Percentiles rank a stretch among this genome's conserved stretches.
Evolutionary conservation across 1,140 invertebrate species (phyloP).

Genomic region (Drosophila eugracilis): DNA sequence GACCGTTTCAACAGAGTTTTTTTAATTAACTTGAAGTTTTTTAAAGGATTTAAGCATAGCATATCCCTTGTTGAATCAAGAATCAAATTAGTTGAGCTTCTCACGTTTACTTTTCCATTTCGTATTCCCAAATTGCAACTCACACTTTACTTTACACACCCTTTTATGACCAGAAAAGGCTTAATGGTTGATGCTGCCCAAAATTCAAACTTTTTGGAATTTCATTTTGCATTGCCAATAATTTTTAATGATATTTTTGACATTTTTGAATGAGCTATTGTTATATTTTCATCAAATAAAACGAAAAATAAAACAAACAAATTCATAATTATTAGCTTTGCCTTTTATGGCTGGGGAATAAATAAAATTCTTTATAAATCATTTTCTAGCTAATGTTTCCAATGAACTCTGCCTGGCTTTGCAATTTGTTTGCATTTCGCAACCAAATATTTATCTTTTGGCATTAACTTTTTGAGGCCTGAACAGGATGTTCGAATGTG

Average conservation of each 20-base stretch:
- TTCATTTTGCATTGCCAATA: slow-evolving; percentile 30
- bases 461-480: slow-evolving; percentile 32
- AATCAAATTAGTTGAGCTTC: slow-evolving; percentile 23
- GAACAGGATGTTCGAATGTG: slow-evolving; percentile 36
- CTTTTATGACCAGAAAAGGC: slow-evolving; percentile 43
- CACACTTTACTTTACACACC: slow-evolving; percentile 47
- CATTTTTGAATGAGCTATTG: slow-evolving; percentile 17
- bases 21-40: slow-evolving; percentile 38
- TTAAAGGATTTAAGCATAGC: too few species aligned
- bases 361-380: slow-evolving; percentile 71
- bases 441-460: slow-evolving; percentile 25
- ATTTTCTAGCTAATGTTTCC: slow-evolving; percentile 66
- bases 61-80: too few species aligned
- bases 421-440: slow-evolving; percentile 71
- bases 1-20: slow-evolving; percentile 60
- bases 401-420: slow-evolving; percentile 67
- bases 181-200: slow-evolving; percentile 50
- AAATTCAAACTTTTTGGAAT: slow-evolving; percentile 18
- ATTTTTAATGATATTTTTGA: slow-evolving; percentile 70
- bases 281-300: background rate
- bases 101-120: slow-evolving; percentile 16
- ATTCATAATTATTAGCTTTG: slow-evolving; percentile 76
- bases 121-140: slow-evolving; percentile 13
- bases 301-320: slow-evolving; percentile 21
- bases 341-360: slow-evolving; percentile 55